A percentile compares a stretch with the other conserved stretches of the same genome.
Evolutionary conservation across 2,113 vertebrate genomes (phyloP).

Genomic region (Octodon degus): DNA sequence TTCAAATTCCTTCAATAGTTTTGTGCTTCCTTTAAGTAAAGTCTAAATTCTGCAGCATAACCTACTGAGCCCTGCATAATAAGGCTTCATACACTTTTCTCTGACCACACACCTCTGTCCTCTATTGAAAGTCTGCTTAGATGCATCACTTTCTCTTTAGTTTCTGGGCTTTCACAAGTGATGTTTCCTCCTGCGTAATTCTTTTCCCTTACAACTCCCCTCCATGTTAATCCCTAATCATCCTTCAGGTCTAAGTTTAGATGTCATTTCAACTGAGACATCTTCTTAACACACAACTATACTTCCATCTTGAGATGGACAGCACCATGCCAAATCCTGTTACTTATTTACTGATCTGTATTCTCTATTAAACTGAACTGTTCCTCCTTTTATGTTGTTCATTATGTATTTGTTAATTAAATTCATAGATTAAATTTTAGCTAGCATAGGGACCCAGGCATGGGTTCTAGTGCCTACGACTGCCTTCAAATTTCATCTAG

Average conservation of each 20-base stretch:
- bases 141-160: slow-evolving; percentile 38
- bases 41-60: not conserved
- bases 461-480: not conserved
- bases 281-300: not conserved
- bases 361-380: slow-evolving; percentile 46
- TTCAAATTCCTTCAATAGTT: slow-evolving; percentile 28
- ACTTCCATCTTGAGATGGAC: not conserved
- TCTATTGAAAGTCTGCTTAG: not conserved
- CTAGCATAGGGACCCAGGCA: not conserved
- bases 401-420: slow-evolving; percentile 48
- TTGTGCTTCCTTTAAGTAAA: slow-evolving; percentile 51
- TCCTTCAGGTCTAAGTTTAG: slow-evolving; percentile 42
- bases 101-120: not conserved
- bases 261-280: not conserved
- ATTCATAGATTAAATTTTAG: not conserved
- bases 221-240: slow-evolving; percentile 22
- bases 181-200: not conserved
- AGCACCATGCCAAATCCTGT: not conserved
- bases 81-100: not conserved
- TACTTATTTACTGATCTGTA: slow-evolving; percentile 22
- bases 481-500: slow-evolving; percentile 40
- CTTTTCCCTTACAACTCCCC: not conserved
- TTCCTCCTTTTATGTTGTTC: slow-evolving; percentile 54
- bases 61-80: not conserved
- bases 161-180: not conserved